Conservation (phyloP, 2,113 vertebrate species). For the Elgaria multicarinata region DNA sequence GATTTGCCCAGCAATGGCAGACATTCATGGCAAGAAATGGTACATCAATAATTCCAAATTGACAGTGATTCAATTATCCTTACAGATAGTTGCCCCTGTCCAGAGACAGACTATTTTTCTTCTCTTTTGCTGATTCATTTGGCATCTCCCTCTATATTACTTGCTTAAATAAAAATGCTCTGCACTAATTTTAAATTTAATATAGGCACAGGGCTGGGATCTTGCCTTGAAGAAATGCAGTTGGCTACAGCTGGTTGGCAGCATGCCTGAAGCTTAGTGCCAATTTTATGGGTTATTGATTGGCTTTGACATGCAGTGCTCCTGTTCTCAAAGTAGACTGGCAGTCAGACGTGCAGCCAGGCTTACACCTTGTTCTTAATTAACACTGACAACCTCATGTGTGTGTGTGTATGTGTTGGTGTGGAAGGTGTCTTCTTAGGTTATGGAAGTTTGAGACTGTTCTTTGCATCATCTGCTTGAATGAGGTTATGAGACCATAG, state of each 20-base stretch:
- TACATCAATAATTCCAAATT: background rate
- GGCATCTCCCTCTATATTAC: background rate
- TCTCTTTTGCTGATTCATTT: slow-evolving; percentile 18
- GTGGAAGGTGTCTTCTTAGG: background rate
- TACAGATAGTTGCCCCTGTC: background rate
- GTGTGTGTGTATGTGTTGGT: background rate
- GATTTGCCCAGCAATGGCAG: background rate
- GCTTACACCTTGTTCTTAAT: slow-evolving; percentile 65
- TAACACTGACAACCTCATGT: slow-evolving; percentile 47
- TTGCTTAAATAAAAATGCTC: slow-evolving; percentile 2
- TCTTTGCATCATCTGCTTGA: background rate
- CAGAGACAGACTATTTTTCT: background rate
- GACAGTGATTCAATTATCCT: background rate
- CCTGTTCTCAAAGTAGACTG: slow-evolving; percentile 48
- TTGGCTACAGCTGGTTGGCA: slow-evolving; percentile 48
- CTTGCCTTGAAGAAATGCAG: slow-evolving; percentile 9
- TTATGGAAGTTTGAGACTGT: slow-evolving; percentile 27
- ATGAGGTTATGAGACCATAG: background rate
- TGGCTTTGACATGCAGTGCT: slow-evolving; percentile 60
- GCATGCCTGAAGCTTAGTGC: slow-evolving; percentile 51
- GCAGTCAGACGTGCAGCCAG: slow-evolving; percentile 51
- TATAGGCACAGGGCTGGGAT: slow-evolving; percentile 17
- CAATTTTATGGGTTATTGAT: slow-evolving; percentile 71
- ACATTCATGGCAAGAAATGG: background rate
- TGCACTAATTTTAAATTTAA: slow-evolving; percentile 13